Conservation (phyloP, 1,140 invertebrate genomes). For the Pinna nobilis region DNA sequence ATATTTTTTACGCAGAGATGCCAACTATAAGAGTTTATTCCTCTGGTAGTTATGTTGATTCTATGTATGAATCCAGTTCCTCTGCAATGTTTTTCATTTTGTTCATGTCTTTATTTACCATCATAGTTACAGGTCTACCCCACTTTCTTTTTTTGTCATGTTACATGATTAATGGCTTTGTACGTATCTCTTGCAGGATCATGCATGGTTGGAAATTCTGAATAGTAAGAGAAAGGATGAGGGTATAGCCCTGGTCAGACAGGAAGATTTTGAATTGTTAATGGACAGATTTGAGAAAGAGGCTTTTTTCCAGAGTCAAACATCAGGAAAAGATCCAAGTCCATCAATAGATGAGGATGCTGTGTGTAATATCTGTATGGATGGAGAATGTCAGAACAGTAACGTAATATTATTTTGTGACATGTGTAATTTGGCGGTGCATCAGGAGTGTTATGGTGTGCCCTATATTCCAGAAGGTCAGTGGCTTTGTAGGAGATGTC, state of each 20-base stretch:
- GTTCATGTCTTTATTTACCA: no score
- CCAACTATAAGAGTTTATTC: no score
- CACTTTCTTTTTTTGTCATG: neutral
- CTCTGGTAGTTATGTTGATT: no score
- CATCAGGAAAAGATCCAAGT: constrained; percentile 64
- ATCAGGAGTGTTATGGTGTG: constrained; percentile 99
- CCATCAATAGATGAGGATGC: constrained; percentile 92
- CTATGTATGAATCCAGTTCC: no score
- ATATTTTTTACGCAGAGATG: no score
- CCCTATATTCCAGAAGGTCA: constrained; percentile 99
- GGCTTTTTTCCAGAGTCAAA: constrained; percentile 89
- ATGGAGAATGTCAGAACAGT: constrained; percentile 97
- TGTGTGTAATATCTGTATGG: constrained; percentile 93
- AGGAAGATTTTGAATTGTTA: constrained; percentile 91
- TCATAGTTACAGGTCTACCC: no score
- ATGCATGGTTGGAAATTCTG: constrained; percentile 91
- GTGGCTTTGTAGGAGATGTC: constrained; percentile 95
- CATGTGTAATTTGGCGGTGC: constrained; percentile 99
- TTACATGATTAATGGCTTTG: neutral
- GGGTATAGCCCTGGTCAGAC: constrained; percentile 54
- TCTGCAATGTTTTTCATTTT: no score
- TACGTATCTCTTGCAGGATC: constrained; percentile 78
- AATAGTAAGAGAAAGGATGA: constrained; percentile 81
- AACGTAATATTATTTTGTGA: constrained; percentile 99
- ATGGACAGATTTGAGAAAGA: constrained; percentile 99